These are phyloP conservation scores for Haliclona indistincta DNA, from an alignment of 37 sponge, comb jelly and placozoan species.

Conservation along the genomic window DNA sequence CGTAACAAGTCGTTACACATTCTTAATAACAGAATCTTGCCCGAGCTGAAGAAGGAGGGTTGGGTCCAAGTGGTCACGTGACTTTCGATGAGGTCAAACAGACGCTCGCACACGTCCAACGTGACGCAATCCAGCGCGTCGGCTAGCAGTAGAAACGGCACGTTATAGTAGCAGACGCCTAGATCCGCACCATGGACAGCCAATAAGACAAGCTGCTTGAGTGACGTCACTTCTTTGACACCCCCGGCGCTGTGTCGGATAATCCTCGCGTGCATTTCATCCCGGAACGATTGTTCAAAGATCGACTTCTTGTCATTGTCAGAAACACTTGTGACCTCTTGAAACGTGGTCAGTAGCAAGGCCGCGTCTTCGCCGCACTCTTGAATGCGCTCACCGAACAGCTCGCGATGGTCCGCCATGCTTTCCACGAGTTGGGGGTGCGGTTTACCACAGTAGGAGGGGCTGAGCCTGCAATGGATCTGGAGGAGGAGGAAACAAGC, in stretches of 20 bases:
- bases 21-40: constrained; percentile 82
- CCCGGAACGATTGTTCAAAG: constrained; percentile 88
- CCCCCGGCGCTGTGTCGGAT: neutral
- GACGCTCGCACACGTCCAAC: constrained; percentile 72
- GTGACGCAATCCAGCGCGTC: constrained; percentile 89
- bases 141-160: constrained; percentile 88
- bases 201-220: constrained; percentile 36
- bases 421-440: too few relatives aligned
- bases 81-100: constrained; percentile 79
- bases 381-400: constrained; percentile 30
- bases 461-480: neutral
- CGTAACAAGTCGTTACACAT: constrained; percentile 96
- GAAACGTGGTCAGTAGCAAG: constrained; percentile 22
- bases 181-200: constrained; percentile 46
- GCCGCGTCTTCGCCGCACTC: constrained; percentile 12
- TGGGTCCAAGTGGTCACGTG: constrained; percentile 66
- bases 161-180: constrained; percentile 53
- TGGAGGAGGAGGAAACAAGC: neutral
- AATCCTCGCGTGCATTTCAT: constrained; percentile 49
- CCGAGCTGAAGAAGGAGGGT: constrained; percentile 74
- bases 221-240: neutral
- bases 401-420: constrained; percentile 30
- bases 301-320: constrained; percentile 80
- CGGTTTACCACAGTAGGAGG: constrained; percentile 8
- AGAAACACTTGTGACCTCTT: constrained; percentile 18